These are phyloP conservation scores for Papilio elwesi DNA, from an alignment of 2,888 invertebrate species.

Conservation along the genomic window DNA sequence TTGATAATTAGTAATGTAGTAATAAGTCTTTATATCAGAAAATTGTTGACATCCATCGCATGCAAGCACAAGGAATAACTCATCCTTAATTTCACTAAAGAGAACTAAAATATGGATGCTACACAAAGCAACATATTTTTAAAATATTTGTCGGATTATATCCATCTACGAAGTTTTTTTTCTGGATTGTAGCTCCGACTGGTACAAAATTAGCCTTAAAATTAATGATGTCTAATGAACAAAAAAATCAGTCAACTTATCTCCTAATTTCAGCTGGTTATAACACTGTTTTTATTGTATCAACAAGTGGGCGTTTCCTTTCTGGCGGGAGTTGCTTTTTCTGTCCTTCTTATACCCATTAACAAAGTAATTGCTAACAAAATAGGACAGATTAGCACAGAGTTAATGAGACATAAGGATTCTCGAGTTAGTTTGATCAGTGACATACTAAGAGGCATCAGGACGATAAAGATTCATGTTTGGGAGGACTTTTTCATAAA, in stretches of 20 bases:
- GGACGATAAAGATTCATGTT: slow-evolving; percentile 95
- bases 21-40: no score
- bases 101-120: no score
- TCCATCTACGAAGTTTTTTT: no score
- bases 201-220: no score
- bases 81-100: no score
- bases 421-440: slow-evolving; percentile 93
- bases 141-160: no score
- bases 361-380: slow-evolving; percentile 95
- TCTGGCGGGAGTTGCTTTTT: slow-evolving; percentile 94
- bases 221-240: no score
- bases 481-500: slow-evolving; percentile 95
- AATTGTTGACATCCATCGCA: no score
- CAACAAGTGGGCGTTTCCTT: slow-evolving; percentile 96
- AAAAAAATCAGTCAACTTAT: not conserved
- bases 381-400: slow-evolving; percentile 93
- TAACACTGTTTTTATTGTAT: slow-evolving; percentile 93
- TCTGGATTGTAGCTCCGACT: no score
- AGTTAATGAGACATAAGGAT: slow-evolving; percentile 97
- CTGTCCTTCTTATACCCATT: slow-evolving; percentile 94
- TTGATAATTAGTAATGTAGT: no score
- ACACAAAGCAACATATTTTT: no score
- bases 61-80: no score
- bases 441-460: slow-evolving; percentile 94
- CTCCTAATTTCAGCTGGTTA: slow-evolving; percentile 85